A percentile compares a stretch with the other conserved stretches of the same genome.
Evolutionary conservation across 2,113 vertebrate species (phyloP).

Genomic region (Limanda limanda): DNA sequence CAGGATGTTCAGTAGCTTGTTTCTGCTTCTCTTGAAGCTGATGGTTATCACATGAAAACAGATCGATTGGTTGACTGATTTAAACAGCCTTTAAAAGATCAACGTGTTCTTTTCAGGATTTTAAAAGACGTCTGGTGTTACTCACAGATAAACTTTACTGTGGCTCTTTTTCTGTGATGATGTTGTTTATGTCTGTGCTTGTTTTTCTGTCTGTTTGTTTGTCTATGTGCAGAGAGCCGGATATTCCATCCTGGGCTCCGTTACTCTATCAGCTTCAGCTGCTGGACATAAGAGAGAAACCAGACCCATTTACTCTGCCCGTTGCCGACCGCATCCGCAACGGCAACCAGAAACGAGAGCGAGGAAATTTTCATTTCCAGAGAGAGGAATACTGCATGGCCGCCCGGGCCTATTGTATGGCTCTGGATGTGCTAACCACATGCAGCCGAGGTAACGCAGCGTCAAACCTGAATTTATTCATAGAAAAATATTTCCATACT

Average conservation of each 20-base stretch:
- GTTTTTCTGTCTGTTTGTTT: conserved; percentile 50
- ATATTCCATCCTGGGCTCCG: conserved; percentile 85
- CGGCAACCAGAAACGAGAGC: conserved; percentile 85
- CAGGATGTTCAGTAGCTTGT: not conserved
- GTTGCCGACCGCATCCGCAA: conserved; percentile 82
- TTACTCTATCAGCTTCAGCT: conserved; percentile 87
- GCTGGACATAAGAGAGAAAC: conserved; percentile 81
- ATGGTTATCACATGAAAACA: not conserved
- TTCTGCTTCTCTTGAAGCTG: conserved; percentile 1
- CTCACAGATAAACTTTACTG: not conserved
- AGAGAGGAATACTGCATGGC: conserved; percentile 84
- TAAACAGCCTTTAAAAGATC: not conserved
- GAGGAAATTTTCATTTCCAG: conserved; percentile 88
- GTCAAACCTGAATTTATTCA: conserved; percentile 30
- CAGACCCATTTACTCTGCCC: conserved; percentile 74
- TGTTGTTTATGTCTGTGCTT: conserved; percentile 1
- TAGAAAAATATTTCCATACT: conserved; percentile 24
- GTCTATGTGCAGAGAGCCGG: conserved; percentile 76
- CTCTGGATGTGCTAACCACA: conserved; percentile 84
- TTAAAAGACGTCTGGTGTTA: not conserved
- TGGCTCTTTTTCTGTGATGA: not conserved
- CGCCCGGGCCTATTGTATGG: conserved; percentile 84
- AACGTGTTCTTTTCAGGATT: not conserved
- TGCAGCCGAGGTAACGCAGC: conserved; percentile 71
- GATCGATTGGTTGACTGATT: conserved; percentile 11